These are phyloP conservation scores for Camponotus vicinus DNA, from an alignment of 1,140 invertebrate genomes.

Conservation along the genomic window DNA sequence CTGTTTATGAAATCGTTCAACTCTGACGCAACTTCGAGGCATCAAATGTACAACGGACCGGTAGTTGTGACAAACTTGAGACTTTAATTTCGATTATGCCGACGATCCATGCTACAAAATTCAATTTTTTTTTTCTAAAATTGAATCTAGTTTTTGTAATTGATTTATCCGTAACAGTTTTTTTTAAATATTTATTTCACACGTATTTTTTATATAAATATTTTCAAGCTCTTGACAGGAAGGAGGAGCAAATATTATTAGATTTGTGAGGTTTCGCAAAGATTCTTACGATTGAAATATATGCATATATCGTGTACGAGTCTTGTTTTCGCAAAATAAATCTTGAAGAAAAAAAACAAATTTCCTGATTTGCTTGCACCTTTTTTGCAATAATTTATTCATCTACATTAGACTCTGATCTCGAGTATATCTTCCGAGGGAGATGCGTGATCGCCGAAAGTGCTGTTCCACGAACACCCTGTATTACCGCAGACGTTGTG, in stretches of 20 bases:
- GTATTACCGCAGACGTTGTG: constrained; percentile 75
- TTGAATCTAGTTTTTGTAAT: too few species aligned
- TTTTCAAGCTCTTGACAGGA: too few species aligned
- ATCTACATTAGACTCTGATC: neutral
- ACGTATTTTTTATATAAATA: too few species aligned
- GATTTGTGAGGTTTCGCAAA: too few species aligned
- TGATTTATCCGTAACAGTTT: too few species aligned
- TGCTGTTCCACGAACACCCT: constrained; percentile 70
- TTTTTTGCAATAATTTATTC: constrained; percentile 1
- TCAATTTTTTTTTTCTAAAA: neutral
- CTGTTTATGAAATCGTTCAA: constrained; percentile 46
- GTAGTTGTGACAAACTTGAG: neutral
- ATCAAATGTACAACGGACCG: constrained; percentile 32
- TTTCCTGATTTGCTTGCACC: neutral
- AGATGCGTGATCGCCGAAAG: constrained; percentile 54
- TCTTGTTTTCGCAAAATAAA: neutral
- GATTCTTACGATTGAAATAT: too few species aligned
- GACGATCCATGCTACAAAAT: neutral
- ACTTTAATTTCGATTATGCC: constrained; percentile 21
- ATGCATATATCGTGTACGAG: neutral
- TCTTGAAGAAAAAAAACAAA: neutral
- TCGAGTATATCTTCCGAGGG: neutral
- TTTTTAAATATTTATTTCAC: too few species aligned
- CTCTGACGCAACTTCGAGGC: constrained; percentile 7
- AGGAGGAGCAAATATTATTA: too few species aligned